Base-by-base conservation (phyloP, 1,140 invertebrate genomes). In the Ceratina calcarata region DNA sequence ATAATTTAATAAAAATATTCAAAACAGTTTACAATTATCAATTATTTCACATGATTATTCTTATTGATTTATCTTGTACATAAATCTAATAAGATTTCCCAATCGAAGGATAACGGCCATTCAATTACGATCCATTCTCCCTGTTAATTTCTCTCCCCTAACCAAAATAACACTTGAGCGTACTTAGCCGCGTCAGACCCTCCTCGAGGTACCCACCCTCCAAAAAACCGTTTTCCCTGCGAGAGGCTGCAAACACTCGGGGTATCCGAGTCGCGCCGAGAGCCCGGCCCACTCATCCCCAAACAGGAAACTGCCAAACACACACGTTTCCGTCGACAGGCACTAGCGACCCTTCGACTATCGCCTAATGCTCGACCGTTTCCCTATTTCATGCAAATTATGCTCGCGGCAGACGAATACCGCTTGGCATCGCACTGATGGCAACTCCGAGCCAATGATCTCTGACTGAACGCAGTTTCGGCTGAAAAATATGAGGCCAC, bases 331-430 rank as follows among this genome's bases (percentile, higher is more conserved):
- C 45, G 7, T 10, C 49, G 32, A 37, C 16, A 51, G 62, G 10
- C 32, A 16, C 27, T 53, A 49, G 12, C 22, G 20, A 24, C 65
- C 45, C 65, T 22, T 51, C n/a, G 37, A 22, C 65, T 15, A 20
- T 3, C 1, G 32, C 32, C 57, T 60, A 45, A 60, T 20, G n/a
- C 13, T 10, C n/a, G 37, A 7, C 45, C 12, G 61, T n/a, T 20
- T 45, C 37, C 37, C 64, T 58, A 67, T 51, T 22, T 27, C 65
- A 60, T 20, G 65, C 65, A 60, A 37, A 69, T 77, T 68, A 57
- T 55, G 45, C 22, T 45, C 3, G 70, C 10, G 3, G 18, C 6
- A 12, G 37, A 45, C 37, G 32, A 58, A 22, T 22, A 24, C 60
- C 37, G n/a, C 0, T 24, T 32, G 69, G 69, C 15, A 72, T 70